These are phyloP conservation scores for Chaetophractus vellerosus DNA, from an alignment of 2,797 vertebrate species.

Conservation along the genomic window DNA sequence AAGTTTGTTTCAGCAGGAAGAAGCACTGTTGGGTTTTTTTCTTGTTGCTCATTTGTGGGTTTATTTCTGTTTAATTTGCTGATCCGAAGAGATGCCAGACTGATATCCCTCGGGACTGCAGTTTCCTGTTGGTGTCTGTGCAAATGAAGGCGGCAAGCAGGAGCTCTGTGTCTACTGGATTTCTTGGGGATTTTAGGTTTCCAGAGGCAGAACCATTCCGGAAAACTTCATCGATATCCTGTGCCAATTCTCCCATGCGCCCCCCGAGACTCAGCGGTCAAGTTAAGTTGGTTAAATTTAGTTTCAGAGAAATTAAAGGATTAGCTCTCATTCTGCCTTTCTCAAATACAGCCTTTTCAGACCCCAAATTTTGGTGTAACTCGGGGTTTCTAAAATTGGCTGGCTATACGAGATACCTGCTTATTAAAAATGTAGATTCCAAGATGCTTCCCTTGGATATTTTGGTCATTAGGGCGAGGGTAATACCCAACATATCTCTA, in stretches of 20 bases:
- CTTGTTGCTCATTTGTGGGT: neutral
- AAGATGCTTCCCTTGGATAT: neutral
- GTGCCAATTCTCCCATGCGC: too few relatives aligned
- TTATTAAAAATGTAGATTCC: neutral
- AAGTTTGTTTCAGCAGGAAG: conserved; percentile 73
- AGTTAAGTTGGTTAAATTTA: neutral
- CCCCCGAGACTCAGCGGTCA: neutral
- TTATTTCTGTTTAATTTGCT: conserved; percentile 75
- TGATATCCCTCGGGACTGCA: conserved; percentile 59
- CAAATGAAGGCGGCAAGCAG: conserved; percentile 1
- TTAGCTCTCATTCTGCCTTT: conserved; percentile 40
- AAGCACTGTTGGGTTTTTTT: conserved; percentile 53
- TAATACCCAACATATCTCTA: neutral
- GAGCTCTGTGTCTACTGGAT: neutral
- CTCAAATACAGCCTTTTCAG: neutral
- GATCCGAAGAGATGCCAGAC: conserved; percentile 73
- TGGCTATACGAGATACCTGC: neutral
- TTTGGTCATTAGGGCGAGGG: neutral
- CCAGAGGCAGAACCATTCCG: neutral
- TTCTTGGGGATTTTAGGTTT: neutral
- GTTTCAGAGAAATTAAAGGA: conserved; percentile 37
- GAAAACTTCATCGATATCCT: neutral
- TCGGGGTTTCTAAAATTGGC: neutral
- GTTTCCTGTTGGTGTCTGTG: neutral
- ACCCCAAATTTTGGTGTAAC: neutral